Conservation (phyloP, 2,888 invertebrate species). For the Prionchulus punctatus region DNA sequence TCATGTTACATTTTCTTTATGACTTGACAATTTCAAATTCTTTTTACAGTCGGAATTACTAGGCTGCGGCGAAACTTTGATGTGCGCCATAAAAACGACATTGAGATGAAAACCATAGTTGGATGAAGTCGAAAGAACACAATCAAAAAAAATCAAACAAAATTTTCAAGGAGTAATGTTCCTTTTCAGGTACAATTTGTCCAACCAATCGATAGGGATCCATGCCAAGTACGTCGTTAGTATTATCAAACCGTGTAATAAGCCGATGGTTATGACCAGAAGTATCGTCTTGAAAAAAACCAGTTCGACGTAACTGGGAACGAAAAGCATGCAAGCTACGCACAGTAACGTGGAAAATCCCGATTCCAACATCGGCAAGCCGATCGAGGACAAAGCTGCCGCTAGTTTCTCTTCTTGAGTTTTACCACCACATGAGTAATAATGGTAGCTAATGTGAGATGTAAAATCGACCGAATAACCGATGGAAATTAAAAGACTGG, state of each 20-base stretch:
- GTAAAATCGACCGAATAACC: background rate
- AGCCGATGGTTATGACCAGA: background rate
- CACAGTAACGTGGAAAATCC: background rate
- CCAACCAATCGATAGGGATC: no score
- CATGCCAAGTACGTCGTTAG: background rate
- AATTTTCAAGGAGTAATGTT: background rate
- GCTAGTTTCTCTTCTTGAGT: background rate
- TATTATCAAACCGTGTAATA: background rate
- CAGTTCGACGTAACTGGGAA: background rate
- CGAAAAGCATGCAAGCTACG: background rate
- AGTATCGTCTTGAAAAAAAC: background rate
- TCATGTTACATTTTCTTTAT: no score
- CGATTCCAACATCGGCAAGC: background rate
- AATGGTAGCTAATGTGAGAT: background rate
- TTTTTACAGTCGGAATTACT: no score
- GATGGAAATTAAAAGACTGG: background rate
- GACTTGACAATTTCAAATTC: no score
- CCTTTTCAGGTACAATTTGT: no score
- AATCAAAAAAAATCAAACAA: background rate
- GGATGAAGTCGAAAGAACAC: background rate
- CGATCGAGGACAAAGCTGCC: background rate
- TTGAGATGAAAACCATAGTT: background rate
- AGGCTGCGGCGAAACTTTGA: no score
- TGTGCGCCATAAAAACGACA: no score
- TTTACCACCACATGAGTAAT: background rate